phyloP scores from a whole-genome alignment of 2,888 invertebrate species.

The Phragmatobia fuliginosa region DNA sequence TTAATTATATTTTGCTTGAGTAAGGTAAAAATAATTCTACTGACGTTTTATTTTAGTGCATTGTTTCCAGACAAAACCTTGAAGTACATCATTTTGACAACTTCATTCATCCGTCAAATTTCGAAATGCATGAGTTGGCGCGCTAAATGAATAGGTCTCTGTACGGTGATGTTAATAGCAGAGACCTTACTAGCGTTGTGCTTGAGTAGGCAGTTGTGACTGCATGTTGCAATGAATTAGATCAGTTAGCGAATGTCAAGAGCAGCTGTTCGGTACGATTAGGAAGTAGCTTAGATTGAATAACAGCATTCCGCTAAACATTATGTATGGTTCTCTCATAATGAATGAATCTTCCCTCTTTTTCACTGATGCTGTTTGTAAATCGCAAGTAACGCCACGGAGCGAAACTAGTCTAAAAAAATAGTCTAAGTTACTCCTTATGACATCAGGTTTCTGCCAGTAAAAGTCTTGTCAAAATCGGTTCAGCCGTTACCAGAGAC shows the following conservation, averaged over 20 bases:
- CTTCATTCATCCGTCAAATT: conserved; percentile 39
- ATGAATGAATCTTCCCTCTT: no score
- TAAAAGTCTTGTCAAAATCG: no score
- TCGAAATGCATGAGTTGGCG: conserved; percentile 48
- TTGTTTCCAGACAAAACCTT: conserved; percentile 17
- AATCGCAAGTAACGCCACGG: no score
- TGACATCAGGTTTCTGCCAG: no score
- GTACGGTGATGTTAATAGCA: conserved; percentile 65
- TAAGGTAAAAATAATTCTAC: not conserved
- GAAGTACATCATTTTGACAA: conserved; percentile 17
- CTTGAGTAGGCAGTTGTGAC: conserved; percentile 56
- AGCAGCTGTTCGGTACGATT: conserved; percentile 40
- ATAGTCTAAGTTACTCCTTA: no score
- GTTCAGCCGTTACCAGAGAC: no score
- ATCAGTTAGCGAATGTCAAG: conserved; percentile 62
- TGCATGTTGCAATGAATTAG: conserved; percentile 59
- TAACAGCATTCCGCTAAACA: conserved; percentile 24
- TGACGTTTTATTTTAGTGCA: conserved; percentile 7
- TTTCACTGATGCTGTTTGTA: no score
- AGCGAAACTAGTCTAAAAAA: no score
- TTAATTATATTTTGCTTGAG: not conserved
- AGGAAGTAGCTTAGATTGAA: conserved; percentile 39
- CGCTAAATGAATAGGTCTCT: conserved; percentile 40
- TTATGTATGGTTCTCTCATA: conserved; percentile 1
- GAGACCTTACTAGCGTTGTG: conserved; percentile 62